Evolutionary conservation across 2,797 vertebrate genomes (phyloP).

Genomic region (Xenopus petersii): DNA sequence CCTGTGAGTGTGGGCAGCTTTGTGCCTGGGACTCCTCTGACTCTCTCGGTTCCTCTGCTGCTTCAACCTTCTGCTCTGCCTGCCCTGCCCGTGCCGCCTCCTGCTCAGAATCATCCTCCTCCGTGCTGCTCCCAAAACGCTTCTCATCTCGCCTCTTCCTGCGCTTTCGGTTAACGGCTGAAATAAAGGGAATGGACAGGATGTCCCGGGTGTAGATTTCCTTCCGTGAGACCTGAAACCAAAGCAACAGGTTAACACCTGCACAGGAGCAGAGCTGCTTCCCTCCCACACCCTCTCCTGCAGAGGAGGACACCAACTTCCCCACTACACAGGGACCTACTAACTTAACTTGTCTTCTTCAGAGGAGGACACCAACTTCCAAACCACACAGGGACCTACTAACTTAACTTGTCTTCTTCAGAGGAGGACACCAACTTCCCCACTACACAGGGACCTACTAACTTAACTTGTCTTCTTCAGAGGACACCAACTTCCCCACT

Average conservation of each 20-base stretch:
- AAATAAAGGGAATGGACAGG: constrained; percentile 92
- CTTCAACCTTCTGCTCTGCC: constrained; percentile 53
- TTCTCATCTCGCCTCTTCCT: constrained; percentile 81
- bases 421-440: too few species aligned
- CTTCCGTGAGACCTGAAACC: constrained; percentile 80
- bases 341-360: constrained; percentile 45
- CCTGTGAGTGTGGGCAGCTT: constrained; percentile 37
- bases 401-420: too few species aligned
- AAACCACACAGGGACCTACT: too few species aligned
- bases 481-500: too few species aligned
- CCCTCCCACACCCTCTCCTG: too few species aligned
- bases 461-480: too few species aligned
- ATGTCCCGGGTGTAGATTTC: constrained; percentile 81
- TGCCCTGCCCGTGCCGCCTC: constrained; percentile 61
- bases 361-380: too few species aligned
- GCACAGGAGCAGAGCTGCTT: too few species aligned
- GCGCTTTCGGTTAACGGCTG: constrained; percentile 87
- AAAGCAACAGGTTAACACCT: not conserved
- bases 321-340: too few species aligned
- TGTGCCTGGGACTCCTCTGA: constrained; percentile 46
- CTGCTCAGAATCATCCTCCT: constrained; percentile 88
- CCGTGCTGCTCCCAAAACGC: constrained; percentile 85
- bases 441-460: too few species aligned
- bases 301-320: too few species aligned
- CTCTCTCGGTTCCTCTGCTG: constrained; percentile 51